Conservation (phyloP, 2,797 vertebrate genomes). For the Chiroxiphia lanceolata region DNA sequence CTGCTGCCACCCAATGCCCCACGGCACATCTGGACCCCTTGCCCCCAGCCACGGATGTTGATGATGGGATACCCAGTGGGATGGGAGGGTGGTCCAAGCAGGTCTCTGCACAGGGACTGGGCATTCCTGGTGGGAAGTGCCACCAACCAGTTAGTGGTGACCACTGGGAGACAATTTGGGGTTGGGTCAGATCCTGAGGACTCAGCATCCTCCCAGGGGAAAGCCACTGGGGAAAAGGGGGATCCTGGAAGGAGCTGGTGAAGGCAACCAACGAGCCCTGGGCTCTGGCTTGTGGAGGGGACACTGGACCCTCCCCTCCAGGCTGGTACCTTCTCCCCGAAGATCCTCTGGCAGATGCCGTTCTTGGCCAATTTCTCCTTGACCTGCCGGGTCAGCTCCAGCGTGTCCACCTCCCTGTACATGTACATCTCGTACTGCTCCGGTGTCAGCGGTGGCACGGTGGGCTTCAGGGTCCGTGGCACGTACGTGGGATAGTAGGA, state of each 20-base stretch:
- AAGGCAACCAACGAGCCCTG: not conserved
- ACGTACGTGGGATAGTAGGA: conserved; percentile 90
- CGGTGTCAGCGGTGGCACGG: conserved; percentile 92
- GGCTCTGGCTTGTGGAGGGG: rapidly evolving
- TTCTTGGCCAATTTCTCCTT: conserved; percentile 99
- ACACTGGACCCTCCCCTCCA: not conserved
- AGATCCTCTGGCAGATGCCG: conserved; percentile 98
- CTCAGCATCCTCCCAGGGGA: not conserved
- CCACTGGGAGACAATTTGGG: not conserved
- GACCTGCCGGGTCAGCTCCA: conserved; percentile 95
- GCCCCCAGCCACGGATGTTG: not conserved
- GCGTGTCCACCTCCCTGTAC: conserved; percentile 97
- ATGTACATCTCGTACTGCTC: conserved; percentile 99
- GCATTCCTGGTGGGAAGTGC: not conserved
- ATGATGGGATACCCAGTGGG: not conserved
- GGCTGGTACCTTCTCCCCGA: conserved; percentile 92
- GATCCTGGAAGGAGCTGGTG: not conserved
- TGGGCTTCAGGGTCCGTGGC: conserved; percentile 91
- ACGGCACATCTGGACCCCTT: rapidly evolving
- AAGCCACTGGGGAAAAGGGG: not conserved
- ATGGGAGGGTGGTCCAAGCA: not conserved
- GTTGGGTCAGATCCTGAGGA: not conserved
- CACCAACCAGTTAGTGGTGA: not conserved
- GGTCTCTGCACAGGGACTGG: not conserved
- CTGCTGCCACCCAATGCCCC: not conserved